A percentile compares a stretch with the other conserved stretches of the same genome.
These are phyloP conservation scores for Brachylomia viminalis DNA, from an alignment of 2,888 invertebrate genomes.

Conservation along the genomic window DNA sequence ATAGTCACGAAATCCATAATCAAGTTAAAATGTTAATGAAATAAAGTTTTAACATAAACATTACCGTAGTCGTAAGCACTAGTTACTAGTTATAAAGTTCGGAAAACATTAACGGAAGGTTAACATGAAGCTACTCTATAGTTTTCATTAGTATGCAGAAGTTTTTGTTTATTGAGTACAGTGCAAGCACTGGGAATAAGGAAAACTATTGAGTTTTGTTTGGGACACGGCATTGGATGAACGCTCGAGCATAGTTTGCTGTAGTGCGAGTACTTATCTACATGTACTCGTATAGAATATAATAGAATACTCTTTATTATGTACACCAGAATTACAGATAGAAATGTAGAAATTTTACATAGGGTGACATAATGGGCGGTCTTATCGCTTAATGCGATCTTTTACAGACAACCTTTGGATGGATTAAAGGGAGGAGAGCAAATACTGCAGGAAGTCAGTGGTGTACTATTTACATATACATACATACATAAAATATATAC, in stretches of 20 bases:
- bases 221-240: background rate
- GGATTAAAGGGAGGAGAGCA: too few relatives aligned
- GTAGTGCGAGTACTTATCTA: background rate
- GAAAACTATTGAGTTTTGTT: conserved; percentile 12
- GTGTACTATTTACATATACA: too few relatives aligned
- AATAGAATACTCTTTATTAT: too few relatives aligned
- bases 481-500: too few relatives aligned
- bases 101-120: conserved; percentile 33
- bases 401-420: too few relatives aligned
- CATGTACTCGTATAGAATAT: background rate
- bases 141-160: conserved; percentile 40
- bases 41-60: conserved; percentile 49
- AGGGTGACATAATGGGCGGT: too few relatives aligned
- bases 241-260: background rate
- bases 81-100: conserved; percentile 30
- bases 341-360: too few relatives aligned
- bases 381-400: too few relatives aligned
- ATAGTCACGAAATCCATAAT: conserved; percentile 19
- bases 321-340: too few relatives aligned
- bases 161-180: conserved; percentile 24
- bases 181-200: background rate
- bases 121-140: conserved; percentile 45
- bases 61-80: conserved; percentile 25
- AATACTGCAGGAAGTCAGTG: too few relatives aligned
- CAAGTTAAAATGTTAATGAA: conserved; percentile 31